These are phyloP conservation scores for Halocaridina rubra DNA, from an alignment of 2,888 invertebrate species.

Conservation along the genomic window DNA sequence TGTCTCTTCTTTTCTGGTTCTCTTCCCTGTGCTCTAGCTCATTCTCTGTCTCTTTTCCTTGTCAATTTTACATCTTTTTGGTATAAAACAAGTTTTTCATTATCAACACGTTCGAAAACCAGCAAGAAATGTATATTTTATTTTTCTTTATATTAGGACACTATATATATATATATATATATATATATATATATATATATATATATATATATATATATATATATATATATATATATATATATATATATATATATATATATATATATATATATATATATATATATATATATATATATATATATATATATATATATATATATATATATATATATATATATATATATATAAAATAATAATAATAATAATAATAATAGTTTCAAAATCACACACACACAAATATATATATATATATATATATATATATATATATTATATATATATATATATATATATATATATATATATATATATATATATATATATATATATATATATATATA, in stretches of 20 bases:
- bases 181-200: background rate
- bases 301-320: background rate
- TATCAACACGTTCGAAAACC: too few species aligned
- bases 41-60: too few species aligned
- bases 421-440: conserved; percentile 10
- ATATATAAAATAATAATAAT: background rate
- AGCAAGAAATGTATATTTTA: too few species aligned
- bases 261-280: background rate
- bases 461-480: conserved; percentile 14
- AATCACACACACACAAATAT: background rate
- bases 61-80: too few species aligned
- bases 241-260: background rate
- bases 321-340: background rate
- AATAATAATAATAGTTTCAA: too few species aligned
- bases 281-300: background rate
- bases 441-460: background rate
- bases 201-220: background rate
- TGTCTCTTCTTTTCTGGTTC: too few species aligned
- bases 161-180: background rate
- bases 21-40: too few species aligned
- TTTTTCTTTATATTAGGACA: background rate
- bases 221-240: background rate
- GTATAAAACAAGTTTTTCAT: too few species aligned
- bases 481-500: conserved; percentile 20
- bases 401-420: background rate